phyloP scores from a whole-genome alignment of 2,113 vertebrate genomes.

The Eira barbara region DNA sequence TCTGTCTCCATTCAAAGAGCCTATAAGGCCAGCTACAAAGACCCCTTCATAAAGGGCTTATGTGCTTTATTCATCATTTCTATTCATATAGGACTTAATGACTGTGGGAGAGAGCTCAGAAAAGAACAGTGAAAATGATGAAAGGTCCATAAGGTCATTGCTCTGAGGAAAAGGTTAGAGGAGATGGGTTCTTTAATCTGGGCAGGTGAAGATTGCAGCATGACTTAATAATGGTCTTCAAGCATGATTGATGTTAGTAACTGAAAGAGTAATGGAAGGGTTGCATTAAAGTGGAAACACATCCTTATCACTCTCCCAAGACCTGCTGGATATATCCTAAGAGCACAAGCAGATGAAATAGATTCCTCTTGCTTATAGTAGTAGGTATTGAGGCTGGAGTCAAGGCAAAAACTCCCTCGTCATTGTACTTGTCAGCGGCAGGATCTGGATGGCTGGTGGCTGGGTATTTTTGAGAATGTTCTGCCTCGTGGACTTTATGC shows the following conservation, averaged over 20 bases:
- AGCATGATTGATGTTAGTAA: slow-evolving; percentile 13
- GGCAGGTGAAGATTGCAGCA: not conserved
- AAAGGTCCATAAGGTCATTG: not conserved
- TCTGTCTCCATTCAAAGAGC: not conserved
- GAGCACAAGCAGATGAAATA: not conserved
- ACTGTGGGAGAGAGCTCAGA: not conserved
- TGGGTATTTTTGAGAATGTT: not conserved
- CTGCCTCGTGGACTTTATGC: not conserved
- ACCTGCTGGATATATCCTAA: not conserved
- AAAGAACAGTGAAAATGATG: not conserved
- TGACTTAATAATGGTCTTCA: slow-evolving; percentile 36
- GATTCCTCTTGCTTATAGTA: not conserved
- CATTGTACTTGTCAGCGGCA: not conserved
- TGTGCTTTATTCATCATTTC: not conserved
- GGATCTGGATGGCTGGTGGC: not conserved
- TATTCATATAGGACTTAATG: slow-evolving; percentile 22
- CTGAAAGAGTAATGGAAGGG: not conserved
- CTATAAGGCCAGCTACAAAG: not conserved
- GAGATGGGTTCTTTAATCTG: slow-evolving; percentile 28
- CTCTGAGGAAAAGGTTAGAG: slow-evolving; percentile 29
- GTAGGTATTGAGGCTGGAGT: not conserved
- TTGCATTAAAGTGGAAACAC: not conserved
- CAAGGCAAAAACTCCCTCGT: not conserved
- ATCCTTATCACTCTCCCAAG: not conserved
- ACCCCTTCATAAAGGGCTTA: not conserved